Percentiles rank a stretch among this genome's conserved stretches.
Evolutionary conservation across 1,140 invertebrate species (phyloP).

Genomic region (Drosophila punjabiensis): DNA sequence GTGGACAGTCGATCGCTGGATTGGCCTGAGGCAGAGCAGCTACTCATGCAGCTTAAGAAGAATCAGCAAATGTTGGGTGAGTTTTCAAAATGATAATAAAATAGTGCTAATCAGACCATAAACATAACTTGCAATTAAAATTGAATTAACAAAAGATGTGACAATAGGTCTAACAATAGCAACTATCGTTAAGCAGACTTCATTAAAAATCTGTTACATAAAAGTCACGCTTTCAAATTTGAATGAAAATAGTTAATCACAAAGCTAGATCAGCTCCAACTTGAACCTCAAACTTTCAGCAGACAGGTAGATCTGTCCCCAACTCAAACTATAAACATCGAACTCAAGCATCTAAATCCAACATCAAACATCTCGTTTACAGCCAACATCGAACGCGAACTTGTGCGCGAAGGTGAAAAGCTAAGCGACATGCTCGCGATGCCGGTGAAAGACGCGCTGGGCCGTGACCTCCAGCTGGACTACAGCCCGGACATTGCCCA

Average conservation of each 20-base stretch:
- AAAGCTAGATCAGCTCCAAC: not conserved
- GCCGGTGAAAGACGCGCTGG: constrained; percentile 92
- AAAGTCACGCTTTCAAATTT: constrained; percentile 23
- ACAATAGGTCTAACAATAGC: not conserved
- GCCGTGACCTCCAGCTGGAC: constrained; percentile 90
- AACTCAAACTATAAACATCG: constrained; percentile 4
- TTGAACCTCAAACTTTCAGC: not conserved
- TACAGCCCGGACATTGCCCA: constrained; percentile 90
- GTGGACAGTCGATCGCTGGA: constrained; percentile 86
- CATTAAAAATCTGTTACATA: constrained; percentile 6
- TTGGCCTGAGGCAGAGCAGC: constrained; percentile 86
- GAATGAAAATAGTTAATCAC: not conserved
- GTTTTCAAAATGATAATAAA: constrained; percentile 15
- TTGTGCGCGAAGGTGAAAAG: constrained; percentile 92
- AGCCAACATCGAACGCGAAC: constrained; percentile 89
- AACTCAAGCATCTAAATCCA: not conserved
- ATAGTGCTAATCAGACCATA: constrained; percentile 1
- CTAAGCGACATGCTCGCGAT: constrained; percentile 92
- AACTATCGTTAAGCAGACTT: no score
- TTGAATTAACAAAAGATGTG: not conserved
- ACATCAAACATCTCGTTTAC: constrained; percentile 22
- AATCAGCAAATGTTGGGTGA: constrained; percentile 87
- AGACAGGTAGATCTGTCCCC: not conserved
- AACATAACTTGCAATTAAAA: not conserved
- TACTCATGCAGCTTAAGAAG: constrained; percentile 87